Percentiles rank a stretch among this genome's conserved stretches.
phyloP scores from a whole-genome alignment of 2,113 vertebrate genomes.

The Carlito syrichta region DNA sequence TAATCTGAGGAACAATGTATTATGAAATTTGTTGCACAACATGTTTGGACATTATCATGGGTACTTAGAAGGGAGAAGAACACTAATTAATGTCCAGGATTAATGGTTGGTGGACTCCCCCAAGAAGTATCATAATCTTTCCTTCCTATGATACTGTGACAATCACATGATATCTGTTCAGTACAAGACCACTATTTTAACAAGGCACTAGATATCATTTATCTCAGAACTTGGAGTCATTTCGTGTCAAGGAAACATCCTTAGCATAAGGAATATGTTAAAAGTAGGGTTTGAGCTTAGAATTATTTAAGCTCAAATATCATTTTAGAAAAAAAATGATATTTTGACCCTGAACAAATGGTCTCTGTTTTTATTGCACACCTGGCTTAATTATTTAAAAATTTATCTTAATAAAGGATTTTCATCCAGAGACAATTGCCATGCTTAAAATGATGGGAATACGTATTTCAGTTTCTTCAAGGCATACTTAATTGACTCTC shows the following conservation, averaged over 20 bases:
- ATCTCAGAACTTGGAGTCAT: background rate
- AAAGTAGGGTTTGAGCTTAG: conserved; percentile 19
- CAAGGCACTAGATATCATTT: background rate
- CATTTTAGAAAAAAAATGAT: background rate
- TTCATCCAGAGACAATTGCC: background rate
- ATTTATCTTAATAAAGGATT: conserved; percentile 19
- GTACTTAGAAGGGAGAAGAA: background rate
- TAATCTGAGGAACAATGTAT: background rate
- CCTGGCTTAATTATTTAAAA: conserved; percentile 42
- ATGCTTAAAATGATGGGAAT: background rate
- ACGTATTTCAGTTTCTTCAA: conserved; percentile 46
- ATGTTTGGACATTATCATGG: background rate
- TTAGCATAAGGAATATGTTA: background rate
- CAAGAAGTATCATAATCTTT: background rate
- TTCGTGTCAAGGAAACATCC: background rate
- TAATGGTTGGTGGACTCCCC: background rate
- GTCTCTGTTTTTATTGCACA: background rate
- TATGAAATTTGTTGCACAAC: background rate
- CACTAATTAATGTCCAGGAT: background rate
- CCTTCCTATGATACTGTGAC: background rate
- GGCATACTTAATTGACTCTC: conserved; percentile 22
- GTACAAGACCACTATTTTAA: background rate
- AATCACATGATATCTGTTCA: background rate
- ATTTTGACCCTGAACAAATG: conserved; percentile 28
- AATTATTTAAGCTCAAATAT: background rate